Conservation (phyloP, 2,797 vertebrate species). For the Jordanella pulchra region DNA sequence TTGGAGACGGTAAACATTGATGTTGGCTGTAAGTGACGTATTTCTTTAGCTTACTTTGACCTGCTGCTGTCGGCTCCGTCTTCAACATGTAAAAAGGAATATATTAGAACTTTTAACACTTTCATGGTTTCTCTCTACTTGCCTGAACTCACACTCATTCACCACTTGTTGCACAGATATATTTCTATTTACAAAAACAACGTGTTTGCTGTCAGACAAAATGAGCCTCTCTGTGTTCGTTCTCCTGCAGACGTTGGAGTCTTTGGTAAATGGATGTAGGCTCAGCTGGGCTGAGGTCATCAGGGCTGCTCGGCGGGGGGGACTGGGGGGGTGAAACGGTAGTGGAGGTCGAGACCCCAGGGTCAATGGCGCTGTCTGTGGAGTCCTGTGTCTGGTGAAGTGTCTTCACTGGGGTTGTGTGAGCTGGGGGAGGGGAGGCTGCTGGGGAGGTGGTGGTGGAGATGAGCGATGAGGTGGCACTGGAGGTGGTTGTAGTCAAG, state of each 20-base stretch:
- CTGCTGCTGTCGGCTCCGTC: conserved; percentile 29
- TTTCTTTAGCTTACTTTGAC: conserved; percentile 37
- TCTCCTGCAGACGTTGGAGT: conserved; percentile 86
- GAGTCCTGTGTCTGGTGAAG: conserved; percentile 71
- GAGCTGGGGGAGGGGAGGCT: conserved; percentile 38
- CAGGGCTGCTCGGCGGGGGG: conserved; percentile 76
- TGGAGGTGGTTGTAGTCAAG: conserved; percentile 57
- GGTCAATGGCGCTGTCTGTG: conserved; percentile 61
- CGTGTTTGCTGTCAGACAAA: conserved; percentile 85
- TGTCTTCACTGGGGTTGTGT: conserved; percentile 36
- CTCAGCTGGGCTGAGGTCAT: conserved; percentile 78
- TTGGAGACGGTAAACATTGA: conserved; percentile 14
- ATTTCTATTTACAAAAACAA: conserved; percentile 64
- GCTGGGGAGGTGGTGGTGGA: conserved; percentile 8
- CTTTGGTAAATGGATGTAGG: conserved; percentile 84
- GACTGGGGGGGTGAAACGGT: conserved; percentile 69
- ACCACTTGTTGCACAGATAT: conserved; percentile 65
- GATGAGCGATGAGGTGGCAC: conserved; percentile 23
- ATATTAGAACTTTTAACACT: conserved; percentile 75
- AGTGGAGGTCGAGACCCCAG: conserved; percentile 50
- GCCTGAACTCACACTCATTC: conserved; percentile 41
- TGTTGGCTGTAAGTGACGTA: conserved; percentile 18
- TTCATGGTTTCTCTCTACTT: conserved; percentile 72
- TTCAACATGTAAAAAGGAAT: conserved; percentile 59
- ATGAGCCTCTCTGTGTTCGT: conserved; percentile 92